These are phyloP conservation scores for Brachionus koreanus DNA, from an alignment of 1,140 invertebrate species.

Conservation along the genomic window DNA sequence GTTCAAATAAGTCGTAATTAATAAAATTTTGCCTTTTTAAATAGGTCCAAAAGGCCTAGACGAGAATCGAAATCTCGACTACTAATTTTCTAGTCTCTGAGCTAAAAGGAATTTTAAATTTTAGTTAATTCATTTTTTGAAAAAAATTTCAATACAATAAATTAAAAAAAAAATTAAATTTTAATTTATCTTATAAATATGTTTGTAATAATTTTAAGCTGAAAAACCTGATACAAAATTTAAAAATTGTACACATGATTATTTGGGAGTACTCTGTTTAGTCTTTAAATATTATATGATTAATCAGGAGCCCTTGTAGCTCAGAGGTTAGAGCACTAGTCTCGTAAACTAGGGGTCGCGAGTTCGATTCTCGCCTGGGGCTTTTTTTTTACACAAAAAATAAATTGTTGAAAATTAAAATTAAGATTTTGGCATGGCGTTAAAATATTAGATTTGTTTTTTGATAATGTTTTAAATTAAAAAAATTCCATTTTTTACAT, in stretches of 20 bases:
- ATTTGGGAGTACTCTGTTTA: background rate
- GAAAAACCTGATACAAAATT: no score
- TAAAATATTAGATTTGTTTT: no score
- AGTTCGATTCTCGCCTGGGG: constrained; percentile 43
- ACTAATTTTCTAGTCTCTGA: constrained; percentile 38
- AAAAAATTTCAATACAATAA: background rate
- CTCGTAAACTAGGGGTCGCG: constrained; percentile 44
- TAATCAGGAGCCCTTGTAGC: constrained; percentile 19
- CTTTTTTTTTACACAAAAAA: background rate
- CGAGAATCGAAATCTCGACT: constrained; percentile 33
- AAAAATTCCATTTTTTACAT: no score
- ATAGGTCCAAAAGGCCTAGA: constrained; percentile 1
- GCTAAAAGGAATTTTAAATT: background rate
- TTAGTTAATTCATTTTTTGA: background rate
- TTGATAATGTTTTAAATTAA: no score
- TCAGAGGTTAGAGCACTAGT: constrained; percentile 45
- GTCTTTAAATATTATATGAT: background rate
- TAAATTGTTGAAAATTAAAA: no score
- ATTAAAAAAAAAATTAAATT: background rate
- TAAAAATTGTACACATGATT: no score
- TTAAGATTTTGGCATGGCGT: no score
- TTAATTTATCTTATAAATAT: background rate
- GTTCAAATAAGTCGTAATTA: background rate
- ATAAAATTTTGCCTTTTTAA: no score
- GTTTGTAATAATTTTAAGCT: background rate